A percentile compares a stretch with the other conserved stretches of the same genome.
phyloP scores from a whole-genome alignment of 2,888 invertebrate species.

The Syritta pipiens region DNA sequence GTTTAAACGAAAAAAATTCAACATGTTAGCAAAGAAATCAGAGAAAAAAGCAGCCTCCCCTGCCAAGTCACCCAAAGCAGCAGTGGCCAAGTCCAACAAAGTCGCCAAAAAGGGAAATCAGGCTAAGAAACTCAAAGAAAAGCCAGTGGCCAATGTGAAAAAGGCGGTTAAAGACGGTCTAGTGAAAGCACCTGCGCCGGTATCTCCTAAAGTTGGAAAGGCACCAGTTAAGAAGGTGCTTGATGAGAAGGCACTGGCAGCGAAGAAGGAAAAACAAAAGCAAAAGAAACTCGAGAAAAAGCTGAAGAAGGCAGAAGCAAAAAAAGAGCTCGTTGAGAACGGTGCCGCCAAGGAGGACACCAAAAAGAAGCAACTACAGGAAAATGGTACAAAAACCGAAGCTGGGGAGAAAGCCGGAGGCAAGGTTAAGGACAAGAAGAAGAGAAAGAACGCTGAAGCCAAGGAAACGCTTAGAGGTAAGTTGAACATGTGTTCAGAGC shows the following conservation, averaged over 20 bases:
- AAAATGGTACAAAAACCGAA: neutral
- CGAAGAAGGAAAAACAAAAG: constrained; percentile 10
- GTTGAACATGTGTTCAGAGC: neutral
- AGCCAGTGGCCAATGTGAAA: neutral
- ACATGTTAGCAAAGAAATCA: constrained; percentile 4
- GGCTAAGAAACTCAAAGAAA: neutral
- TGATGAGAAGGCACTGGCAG: neutral
- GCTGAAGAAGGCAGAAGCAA: neutral
- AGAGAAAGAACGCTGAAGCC: neutral
- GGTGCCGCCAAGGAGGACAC: neutral
- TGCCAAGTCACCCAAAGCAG: neutral
- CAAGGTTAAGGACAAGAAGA: neutral
- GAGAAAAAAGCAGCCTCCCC: neutral
- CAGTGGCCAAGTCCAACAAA: neutral
- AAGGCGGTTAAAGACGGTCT: constrained; percentile 13
- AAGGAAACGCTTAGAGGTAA: neutral
- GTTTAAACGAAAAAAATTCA: neutral
- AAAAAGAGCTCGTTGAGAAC: neutral
- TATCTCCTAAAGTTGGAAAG: neutral
- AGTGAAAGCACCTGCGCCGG: neutral
- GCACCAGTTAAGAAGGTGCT: neutral
- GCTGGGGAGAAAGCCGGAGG: neutral
- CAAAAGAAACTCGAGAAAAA: constrained; percentile 24
- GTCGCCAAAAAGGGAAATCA: neutral
- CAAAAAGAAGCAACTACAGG: neutral